These are phyloP conservation scores for Anabas testudineus DNA, from an alignment of 2,797 vertebrate genomes.

Conservation along the genomic window DNA sequence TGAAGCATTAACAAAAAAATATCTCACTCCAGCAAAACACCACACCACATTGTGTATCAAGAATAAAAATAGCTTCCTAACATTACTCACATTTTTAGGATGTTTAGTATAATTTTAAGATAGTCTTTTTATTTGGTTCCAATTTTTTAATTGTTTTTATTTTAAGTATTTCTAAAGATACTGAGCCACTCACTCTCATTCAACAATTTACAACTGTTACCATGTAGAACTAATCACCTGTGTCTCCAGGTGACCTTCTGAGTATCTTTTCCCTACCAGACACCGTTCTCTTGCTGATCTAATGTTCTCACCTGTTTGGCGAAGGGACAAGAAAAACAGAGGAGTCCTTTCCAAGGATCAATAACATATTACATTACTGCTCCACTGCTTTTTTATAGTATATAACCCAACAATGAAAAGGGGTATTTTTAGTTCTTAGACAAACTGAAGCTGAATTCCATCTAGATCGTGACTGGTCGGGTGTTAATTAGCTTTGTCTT, in stretches of 20 bases:
- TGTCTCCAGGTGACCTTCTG: too few relatives aligned
- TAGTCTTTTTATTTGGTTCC: conserved; percentile 1
- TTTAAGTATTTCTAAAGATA: too few relatives aligned
- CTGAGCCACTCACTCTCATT: not conserved
- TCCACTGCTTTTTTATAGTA: not conserved
- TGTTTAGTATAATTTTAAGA: not conserved
- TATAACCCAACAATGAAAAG: not conserved
- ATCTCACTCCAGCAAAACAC: conserved; percentile 4
- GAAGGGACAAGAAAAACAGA: not conserved
- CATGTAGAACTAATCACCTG: not conserved
- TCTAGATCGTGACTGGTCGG: not conserved
- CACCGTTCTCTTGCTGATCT: not conserved
- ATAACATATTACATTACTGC: conserved; percentile 16
- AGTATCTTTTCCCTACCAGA: not conserved
- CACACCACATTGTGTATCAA: not conserved
- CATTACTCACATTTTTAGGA: conserved; percentile 1
- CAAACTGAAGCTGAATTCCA: not conserved
- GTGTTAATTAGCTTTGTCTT: not conserved
- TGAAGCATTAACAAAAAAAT: conserved; percentile 20
- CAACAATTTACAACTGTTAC: not conserved
- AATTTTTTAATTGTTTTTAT: too few relatives aligned
- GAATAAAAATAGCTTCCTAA: not conserved
- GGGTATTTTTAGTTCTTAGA: not conserved
- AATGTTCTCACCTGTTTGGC: conserved; percentile 6
- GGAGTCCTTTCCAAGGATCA: conserved; percentile 16